A percentile compares a stretch with the other conserved stretches of the same genome.
These are phyloP conservation scores for Troides oblongomaculatus DNA, from an alignment of 2,888 invertebrate genomes.

Conservation along the genomic window DNA sequence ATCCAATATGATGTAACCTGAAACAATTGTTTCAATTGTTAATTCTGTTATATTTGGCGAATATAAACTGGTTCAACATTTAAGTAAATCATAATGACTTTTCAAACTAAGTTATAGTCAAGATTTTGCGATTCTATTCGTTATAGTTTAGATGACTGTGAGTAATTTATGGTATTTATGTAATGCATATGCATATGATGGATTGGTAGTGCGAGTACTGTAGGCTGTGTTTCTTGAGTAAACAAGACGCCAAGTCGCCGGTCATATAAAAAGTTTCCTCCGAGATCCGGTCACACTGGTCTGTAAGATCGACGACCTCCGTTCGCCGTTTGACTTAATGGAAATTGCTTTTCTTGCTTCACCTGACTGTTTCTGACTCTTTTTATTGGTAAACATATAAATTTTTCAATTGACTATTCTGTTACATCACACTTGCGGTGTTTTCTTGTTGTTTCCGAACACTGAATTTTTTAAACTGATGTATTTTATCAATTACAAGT, in stretches of 20 bases:
- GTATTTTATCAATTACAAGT: not conserved
- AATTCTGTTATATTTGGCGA: no score
- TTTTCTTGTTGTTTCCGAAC: not conserved
- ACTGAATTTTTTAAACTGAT: not conserved
- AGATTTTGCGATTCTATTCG: not conserved
- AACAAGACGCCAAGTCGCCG: constrained; percentile 64
- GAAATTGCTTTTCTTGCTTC: constrained; percentile 71
- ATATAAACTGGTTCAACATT: no score
- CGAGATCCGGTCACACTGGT: constrained; percentile 74
- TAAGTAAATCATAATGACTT: not conserved
- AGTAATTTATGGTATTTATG: constrained; percentile 4
- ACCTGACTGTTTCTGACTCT: constrained; percentile 55
- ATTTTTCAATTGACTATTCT: constrained; percentile 34
- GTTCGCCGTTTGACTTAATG: constrained; percentile 73
- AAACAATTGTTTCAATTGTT: no score
- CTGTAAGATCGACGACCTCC: constrained; percentile 72
- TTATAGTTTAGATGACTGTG: constrained; percentile 4
- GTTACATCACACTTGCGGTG: not conserved
- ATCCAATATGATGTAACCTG: no score
- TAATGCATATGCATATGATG: constrained; percentile 32
- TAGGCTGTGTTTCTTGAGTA: constrained; percentile 58
- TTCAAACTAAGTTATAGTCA: not conserved
- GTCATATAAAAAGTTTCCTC: constrained; percentile 72
- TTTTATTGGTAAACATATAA: constrained; percentile 50
- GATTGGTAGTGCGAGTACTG: constrained; percentile 38